Percentiles rank a stretch among this genome's conserved stretches.
Evolutionary conservation across 2,113 vertebrate genomes (phyloP).

Genomic region (Nothoprocta perdicaria): DNA sequence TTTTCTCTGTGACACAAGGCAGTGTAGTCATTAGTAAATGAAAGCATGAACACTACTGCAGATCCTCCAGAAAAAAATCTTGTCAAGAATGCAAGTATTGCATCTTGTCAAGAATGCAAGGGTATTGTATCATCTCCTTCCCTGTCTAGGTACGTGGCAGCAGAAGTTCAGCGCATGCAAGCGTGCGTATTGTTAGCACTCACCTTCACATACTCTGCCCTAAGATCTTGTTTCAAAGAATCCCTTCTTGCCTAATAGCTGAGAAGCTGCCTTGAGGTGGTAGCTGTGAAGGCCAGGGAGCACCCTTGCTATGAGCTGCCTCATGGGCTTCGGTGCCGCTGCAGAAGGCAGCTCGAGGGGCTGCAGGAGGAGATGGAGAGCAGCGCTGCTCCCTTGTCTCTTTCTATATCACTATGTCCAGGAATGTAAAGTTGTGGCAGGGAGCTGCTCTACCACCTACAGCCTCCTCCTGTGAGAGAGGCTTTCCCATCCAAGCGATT

Average conservation of each 20-base stretch:
- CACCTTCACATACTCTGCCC: background rate
- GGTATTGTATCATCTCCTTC: background rate
- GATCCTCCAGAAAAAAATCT: background rate
- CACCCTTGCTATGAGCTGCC: background rate
- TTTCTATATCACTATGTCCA: background rate
- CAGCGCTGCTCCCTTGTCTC: conserved; percentile 19
- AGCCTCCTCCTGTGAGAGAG: conserved; percentile 40
- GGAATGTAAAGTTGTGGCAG: conserved; percentile 42
- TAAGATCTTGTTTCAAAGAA: background rate
- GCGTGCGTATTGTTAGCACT: background rate
- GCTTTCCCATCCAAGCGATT: conserved; percentile 54
- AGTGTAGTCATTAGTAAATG: background rate
- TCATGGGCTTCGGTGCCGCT: background rate
- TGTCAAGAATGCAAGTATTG: background rate
- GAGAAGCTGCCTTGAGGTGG: background rate
- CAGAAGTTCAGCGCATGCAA: background rate
- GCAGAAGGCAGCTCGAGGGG: background rate
- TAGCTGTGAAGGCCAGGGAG: background rate
- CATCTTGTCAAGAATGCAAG: background rate
- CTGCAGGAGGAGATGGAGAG: background rate
- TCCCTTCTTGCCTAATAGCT: background rate
- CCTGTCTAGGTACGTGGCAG: background rate
- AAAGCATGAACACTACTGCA: background rate
- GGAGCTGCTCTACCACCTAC: conserved; percentile 39
- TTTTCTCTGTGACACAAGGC: background rate